Evolutionary conservation across 2,797 vertebrate genomes (phyloP).

Genomic region (Gadopsis marmoratus): DNA sequence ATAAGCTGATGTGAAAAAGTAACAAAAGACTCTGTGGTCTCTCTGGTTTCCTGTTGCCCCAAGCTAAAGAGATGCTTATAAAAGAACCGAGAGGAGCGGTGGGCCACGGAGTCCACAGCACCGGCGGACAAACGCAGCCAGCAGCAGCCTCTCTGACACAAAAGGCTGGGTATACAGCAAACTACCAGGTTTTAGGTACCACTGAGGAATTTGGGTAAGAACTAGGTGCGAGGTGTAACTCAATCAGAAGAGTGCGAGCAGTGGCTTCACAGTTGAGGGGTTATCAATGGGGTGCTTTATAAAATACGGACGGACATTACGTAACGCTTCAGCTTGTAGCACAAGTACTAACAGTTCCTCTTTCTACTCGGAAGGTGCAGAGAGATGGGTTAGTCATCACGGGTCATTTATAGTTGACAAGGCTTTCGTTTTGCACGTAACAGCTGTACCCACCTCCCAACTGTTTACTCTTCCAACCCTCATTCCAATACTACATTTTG

Average conservation of each 20-base stretch:
- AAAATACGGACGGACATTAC: slow-evolving; percentile 53
- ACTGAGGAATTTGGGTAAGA: slow-evolving; percentile 64
- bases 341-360: slow-evolving; percentile 34
- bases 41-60: slow-evolving; percentile 80
- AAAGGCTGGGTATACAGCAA: slow-evolving; percentile 42
- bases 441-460: slow-evolving; percentile 4
- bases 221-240: slow-evolving; percentile 55
- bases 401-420: slow-evolving; percentile 22
- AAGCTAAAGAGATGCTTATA: slow-evolving; percentile 73
- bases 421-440: neutral
- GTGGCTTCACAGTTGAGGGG: slow-evolving; percentile 48
- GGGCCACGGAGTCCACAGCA: slow-evolving; percentile 57
- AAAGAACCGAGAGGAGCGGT: slow-evolving; percentile 66
- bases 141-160: slow-evolving; percentile 62
- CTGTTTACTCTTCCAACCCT: slow-evolving; percentile 2
- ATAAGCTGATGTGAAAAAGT: slow-evolving; percentile 79
- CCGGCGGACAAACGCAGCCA: slow-evolving; percentile 59
- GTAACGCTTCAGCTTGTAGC: slow-evolving; percentile 42
- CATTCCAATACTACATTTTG: neutral
- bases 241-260: slow-evolving; percentile 53
- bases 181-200: slow-evolving; percentile 61
- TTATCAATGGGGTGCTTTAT: slow-evolving; percentile 67
- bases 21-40: slow-evolving; percentile 82
- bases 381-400: neutral
- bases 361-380: slow-evolving; percentile 27